Conservation (phyloP, 2,113 vertebrate genomes). For the Nothobranchius kuhntae region DNA sequence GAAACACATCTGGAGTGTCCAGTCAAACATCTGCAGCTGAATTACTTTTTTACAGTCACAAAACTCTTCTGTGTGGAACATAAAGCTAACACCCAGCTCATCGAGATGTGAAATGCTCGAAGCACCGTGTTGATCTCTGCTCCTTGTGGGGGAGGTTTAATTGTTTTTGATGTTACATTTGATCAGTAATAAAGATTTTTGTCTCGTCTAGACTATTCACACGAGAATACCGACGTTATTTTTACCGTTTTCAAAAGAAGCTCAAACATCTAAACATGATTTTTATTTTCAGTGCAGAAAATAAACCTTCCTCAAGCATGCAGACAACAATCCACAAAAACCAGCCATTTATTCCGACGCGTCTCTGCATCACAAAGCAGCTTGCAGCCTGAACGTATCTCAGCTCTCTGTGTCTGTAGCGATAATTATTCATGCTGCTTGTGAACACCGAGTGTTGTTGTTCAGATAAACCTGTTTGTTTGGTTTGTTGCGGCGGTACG, state of each 20-base stretch:
- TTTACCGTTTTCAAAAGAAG: slow-evolving; percentile 6
- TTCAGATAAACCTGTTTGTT: slow-evolving; percentile 59
- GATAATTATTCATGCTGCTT: slow-evolving; percentile 66
- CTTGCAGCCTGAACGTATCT: slow-evolving; percentile 48
- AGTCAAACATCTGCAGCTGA: slow-evolving; percentile 5
- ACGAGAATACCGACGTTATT: slow-evolving; percentile 14
- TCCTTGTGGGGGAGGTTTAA: not conserved
- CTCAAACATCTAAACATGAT: slow-evolving; percentile 12
- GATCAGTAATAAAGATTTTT: slow-evolving; percentile 23
- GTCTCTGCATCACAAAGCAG: slow-evolving; percentile 37
- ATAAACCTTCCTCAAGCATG: not conserved
- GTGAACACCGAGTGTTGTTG: slow-evolving; percentile 38
- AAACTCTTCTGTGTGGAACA: not conserved
- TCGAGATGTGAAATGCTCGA: not conserved
- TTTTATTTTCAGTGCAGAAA: slow-evolving; percentile 25
- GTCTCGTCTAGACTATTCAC: slow-evolving; percentile 11
- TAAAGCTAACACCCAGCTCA: slow-evolving; percentile 4
- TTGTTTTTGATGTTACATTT: slow-evolving; percentile 10
- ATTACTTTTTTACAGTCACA: not conserved
- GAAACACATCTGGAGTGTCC: not conserved
- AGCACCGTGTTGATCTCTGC: slow-evolving; percentile 11
- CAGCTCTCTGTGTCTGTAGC: slow-evolving; percentile 52
- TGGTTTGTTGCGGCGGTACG: slow-evolving; percentile 45
- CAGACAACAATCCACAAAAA: slow-evolving; percentile 35
- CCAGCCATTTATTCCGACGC: slow-evolving; percentile 37